phyloP scores from a whole-genome alignment of 2,113 vertebrate species.

The Cebidichthys violaceus region DNA sequence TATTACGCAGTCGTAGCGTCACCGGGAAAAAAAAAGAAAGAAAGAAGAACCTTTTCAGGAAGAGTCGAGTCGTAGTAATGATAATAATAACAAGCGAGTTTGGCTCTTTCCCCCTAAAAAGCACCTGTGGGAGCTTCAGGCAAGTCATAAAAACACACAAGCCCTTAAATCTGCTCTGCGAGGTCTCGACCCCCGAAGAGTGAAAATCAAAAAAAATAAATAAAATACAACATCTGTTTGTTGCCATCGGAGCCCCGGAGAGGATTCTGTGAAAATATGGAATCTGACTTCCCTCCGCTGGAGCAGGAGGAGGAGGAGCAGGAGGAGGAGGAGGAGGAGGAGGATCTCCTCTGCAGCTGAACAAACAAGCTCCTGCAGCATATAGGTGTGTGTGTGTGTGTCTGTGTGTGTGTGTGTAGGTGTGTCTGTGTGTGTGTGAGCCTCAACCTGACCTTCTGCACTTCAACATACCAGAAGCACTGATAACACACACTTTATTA shows the following conservation, averaged over 20 bases:
- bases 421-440: conserved; percentile 26
- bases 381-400: conserved; percentile 13
- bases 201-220: conserved; percentile 60
- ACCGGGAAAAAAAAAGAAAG: too few species aligned
- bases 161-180: conserved; percentile 71
- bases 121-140: conserved; percentile 74
- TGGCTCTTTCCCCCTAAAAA: conserved; percentile 41
- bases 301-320: conserved; percentile 74
- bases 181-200: conserved; percentile 43
- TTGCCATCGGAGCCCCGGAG: conserved; percentile 31
- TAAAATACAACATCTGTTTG: conserved; percentile 68
- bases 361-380: conserved; percentile 66
- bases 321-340: conserved; percentile 61
- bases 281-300: conserved; percentile 46
- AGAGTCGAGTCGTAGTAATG: conserved; percentile 35
- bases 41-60: conserved; percentile 53
- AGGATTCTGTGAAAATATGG: conserved; percentile 34
- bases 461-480: conserved; percentile 30
- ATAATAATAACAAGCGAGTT: conserved; percentile 72
- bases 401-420: conserved; percentile 4
- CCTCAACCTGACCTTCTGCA: conserved; percentile 51
- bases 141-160: conserved; percentile 74
- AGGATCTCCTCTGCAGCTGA: conserved; percentile 71
- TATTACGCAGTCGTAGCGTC: conserved; percentile 34
- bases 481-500: conserved; percentile 25